These are phyloP conservation scores for Cygnus buccinator DNA, from an alignment of 2,113 vertebrate genomes.

Conservation along the genomic window DNA sequence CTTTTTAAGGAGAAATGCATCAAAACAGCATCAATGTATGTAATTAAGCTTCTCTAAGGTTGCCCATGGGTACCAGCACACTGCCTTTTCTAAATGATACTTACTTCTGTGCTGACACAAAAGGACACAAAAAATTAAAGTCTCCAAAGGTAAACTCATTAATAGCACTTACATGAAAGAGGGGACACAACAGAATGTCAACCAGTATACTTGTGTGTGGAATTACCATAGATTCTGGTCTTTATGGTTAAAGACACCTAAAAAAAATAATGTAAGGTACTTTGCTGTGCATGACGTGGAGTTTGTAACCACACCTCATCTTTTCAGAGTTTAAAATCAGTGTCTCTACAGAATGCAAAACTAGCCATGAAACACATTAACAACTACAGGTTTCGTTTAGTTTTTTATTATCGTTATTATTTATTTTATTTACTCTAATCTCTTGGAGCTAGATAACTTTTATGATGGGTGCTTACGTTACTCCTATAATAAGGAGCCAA, in stretches of 20 bases:
- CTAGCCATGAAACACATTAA: not conserved
- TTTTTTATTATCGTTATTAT: no score
- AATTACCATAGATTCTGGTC: not conserved
- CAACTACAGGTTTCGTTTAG: no score
- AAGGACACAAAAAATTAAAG: not conserved
- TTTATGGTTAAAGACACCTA: not conserved
- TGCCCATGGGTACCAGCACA: not conserved
- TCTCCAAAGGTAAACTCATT: not conserved
- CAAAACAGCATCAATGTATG: not conserved
- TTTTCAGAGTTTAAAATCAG: not conserved
- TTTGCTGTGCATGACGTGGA: not conserved
- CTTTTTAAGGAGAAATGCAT: not conserved
- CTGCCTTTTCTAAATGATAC: not conserved
- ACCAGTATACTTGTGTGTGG: not conserved
- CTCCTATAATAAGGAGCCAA: not conserved
- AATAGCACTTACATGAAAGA: not conserved
- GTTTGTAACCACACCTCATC: not conserved
- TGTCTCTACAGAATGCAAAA: not conserved
- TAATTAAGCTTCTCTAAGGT: not conserved
- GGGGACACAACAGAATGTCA: not conserved
- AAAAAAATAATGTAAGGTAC: not conserved
- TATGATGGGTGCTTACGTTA: no score
- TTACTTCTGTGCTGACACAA: not conserved
- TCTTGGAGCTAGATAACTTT: no score
- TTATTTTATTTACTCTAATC: no score